A percentile compares a stretch with the other conserved stretches of the same genome.
Conservation (phyloP, 2,888 invertebrate genomes). For the Acanthosepion pharaonis region DNA sequence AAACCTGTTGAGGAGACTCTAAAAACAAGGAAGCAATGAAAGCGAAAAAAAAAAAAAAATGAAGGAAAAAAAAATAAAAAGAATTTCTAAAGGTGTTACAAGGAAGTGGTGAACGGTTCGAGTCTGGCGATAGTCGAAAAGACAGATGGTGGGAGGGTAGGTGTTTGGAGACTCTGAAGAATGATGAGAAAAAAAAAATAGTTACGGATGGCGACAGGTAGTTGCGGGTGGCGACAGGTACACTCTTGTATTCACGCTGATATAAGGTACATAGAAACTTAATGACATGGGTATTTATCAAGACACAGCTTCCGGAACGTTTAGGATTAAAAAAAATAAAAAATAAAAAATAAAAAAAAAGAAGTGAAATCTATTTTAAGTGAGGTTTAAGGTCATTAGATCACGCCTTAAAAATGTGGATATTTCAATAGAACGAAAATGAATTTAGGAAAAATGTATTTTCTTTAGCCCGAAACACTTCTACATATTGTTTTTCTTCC, state of each 20-base stretch:
- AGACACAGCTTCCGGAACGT: background rate
- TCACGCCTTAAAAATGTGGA: no score
- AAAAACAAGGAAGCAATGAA: background rate
- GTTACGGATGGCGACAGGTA: background rate
- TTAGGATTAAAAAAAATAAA: background rate
- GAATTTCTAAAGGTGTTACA: background rate
- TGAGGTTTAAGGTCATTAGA: no score
- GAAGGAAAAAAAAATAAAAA: background rate
- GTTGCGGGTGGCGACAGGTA: background rate
- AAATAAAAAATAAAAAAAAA: no score
- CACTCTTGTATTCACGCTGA: background rate
- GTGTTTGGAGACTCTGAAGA: background rate
- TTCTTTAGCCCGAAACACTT: no score
- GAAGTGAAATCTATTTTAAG: no score
- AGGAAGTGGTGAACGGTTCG: background rate
- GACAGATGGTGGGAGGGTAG: no score
- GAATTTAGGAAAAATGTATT: no score
- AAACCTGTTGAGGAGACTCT: background rate
- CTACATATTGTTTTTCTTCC: no score
- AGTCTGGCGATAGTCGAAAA: no score
- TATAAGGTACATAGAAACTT: background rate
- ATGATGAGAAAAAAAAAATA: background rate
- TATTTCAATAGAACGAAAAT: no score
- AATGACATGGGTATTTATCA: background rate
- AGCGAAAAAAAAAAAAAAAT: no score